phyloP scores from a whole-genome alignment of 2,113 vertebrate species.

The Serinus canaria region DNA sequence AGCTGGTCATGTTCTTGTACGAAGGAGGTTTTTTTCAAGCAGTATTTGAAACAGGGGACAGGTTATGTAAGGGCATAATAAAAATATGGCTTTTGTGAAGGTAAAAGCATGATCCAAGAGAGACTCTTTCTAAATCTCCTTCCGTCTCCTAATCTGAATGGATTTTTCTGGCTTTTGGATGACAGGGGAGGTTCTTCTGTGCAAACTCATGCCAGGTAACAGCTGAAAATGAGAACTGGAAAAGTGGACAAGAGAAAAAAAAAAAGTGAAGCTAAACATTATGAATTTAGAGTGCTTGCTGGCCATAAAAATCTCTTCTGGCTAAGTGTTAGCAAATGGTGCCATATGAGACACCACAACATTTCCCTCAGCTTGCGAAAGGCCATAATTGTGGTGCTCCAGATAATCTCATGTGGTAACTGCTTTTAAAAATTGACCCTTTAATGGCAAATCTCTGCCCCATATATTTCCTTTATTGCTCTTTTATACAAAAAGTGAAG shows the following conservation, averaged over 20 bases:
- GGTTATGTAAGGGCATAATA: slow-evolving; percentile 54
- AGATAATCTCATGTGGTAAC: slow-evolving; percentile 38
- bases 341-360: slow-evolving; percentile 51
- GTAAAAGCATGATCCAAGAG: slow-evolving; percentile 24
- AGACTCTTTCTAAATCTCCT: slow-evolving; percentile 33
- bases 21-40: not conserved
- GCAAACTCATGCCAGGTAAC: not conserved
- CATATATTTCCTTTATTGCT: not conserved
- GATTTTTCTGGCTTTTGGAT: slow-evolving; percentile 23
- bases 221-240: slow-evolving; percentile 21
- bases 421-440: slow-evolving; percentile 26
- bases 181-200: not conserved
- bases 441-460: not conserved
- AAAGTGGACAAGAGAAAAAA: not conserved
- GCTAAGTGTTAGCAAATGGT: slow-evolving; percentile 55
- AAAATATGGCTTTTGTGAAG: slow-evolving; percentile 42
- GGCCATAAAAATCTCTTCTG: slow-evolving; percentile 41
- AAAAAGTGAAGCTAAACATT: not conserved
- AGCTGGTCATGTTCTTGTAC: slow-evolving; percentile 55
- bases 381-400: slow-evolving; percentile 43
- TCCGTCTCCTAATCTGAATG: slow-evolving; percentile 25
- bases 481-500: not conserved
- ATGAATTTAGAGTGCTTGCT: not conserved
- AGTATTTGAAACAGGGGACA: slow-evolving; percentile 38
- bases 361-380: slow-evolving; percentile 46